These are phyloP conservation scores for Papilio dardanus DNA, from an alignment of 1,140 invertebrate genomes.

Conservation along the genomic window DNA sequence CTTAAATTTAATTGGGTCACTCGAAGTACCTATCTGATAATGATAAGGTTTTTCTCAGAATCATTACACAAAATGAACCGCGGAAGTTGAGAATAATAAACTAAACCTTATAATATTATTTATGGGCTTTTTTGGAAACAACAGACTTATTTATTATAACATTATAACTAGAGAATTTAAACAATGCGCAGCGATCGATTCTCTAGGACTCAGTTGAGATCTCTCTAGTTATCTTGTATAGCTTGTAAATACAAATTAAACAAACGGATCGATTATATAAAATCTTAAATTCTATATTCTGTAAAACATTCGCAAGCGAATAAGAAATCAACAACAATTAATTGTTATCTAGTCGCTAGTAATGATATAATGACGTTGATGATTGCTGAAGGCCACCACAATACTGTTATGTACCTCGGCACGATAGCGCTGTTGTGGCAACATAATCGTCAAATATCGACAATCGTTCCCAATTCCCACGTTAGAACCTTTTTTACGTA, in stretches of 20 bases:
- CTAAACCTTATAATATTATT: background rate
- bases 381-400: constrained; percentile 48
- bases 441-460: constrained; percentile 12
- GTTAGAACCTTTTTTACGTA: background rate
- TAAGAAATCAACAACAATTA: constrained; percentile 40
- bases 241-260: background rate
- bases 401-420: constrained; percentile 37
- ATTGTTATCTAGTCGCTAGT: constrained; percentile 46
- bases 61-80: background rate
- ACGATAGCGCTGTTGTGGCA: constrained; percentile 14
- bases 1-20: background rate
- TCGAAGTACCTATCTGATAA: background rate
- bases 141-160: background rate
- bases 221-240: background rate
- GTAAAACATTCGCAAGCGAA: background rate
- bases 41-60: constrained; percentile 9
- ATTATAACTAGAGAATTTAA: background rate
- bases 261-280: background rate
- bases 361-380: constrained; percentile 54
- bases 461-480: constrained; percentile 1
- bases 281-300: background rate
- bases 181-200: background rate
- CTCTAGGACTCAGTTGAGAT: background rate
- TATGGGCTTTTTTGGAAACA: background rate
- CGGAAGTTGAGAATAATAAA: background rate